A percentile compares a stretch with the other conserved stretches of the same genome.
These are phyloP conservation scores for Coregonus ussuriensis DNA, from an alignment of 2,797 vertebrate genomes.

Conservation along the genomic window DNA sequence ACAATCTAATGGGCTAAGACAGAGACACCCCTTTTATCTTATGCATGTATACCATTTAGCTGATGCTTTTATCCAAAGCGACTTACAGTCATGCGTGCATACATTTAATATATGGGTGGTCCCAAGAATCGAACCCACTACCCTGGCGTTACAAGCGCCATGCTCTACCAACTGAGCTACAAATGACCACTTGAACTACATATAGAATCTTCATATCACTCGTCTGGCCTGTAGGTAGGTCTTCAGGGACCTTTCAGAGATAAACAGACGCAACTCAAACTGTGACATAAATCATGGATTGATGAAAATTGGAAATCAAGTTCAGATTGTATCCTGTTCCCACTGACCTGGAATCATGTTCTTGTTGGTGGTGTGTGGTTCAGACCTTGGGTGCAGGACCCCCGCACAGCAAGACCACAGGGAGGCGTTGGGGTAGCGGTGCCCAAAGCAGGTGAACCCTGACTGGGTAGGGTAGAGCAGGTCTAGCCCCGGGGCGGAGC, in stretches of 20 bases:
- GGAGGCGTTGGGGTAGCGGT: constrained; percentile 19
- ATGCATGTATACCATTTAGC: no score
- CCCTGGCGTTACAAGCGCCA: no score
- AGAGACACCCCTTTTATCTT: not conserved
- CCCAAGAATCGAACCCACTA: no score
- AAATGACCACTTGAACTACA: not conserved
- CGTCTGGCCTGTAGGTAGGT: not conserved
- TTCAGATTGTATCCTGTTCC: not conserved
- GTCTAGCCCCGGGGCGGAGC: not conserved
- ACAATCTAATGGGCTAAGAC: not conserved
- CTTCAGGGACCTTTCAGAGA: not conserved
- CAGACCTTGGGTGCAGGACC: not conserved
- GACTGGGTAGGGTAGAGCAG: not conserved
- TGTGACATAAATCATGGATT: no score
- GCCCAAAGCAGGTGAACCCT: constrained; percentile 15
- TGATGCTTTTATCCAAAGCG: no score
- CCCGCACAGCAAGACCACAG: constrained; percentile 15
- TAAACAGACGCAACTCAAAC: no score
- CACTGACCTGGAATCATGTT: not conserved
- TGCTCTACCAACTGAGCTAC: no score
- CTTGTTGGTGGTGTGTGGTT: not conserved
- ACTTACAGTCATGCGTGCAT: no score
- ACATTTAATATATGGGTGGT: no score
- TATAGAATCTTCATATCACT: not conserved
- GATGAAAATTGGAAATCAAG: not conserved